A percentile compares a stretch with the other conserved stretches of the same genome.
Conservation (phyloP, 2,888 invertebrate genomes). For the Erannis defoliaria region DNA sequence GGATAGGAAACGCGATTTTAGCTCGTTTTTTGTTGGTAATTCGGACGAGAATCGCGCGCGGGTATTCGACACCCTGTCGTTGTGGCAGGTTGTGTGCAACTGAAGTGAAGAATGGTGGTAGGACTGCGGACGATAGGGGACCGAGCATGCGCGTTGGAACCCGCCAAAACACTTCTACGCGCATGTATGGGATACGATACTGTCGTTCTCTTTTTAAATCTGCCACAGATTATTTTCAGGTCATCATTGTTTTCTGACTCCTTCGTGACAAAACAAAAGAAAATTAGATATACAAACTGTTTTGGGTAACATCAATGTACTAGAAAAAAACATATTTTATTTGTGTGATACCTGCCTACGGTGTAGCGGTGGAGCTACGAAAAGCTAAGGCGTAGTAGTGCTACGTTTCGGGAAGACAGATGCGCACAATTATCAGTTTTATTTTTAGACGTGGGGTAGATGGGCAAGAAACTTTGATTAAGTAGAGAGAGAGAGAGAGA, state of each 20-base stretch:
- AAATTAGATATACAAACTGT: not conserved
- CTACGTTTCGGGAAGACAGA: slow-evolving; percentile 36
- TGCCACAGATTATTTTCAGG: slow-evolving; percentile 60
- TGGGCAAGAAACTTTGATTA: no score
- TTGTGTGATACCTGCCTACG: slow-evolving; percentile 15
- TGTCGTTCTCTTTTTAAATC: slow-evolving; percentile 66
- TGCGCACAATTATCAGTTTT: slow-evolving; percentile 26
- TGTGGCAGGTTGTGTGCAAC: slow-evolving; percentile 73
- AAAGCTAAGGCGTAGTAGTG: slow-evolving; percentile 60
- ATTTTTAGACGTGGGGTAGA: slow-evolving; percentile 38
- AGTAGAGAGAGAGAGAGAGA: no score
- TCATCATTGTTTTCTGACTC: slow-evolving; percentile 23
- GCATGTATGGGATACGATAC: slow-evolving; percentile 71
- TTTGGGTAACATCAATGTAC: not conserved
- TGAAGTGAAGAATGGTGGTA: slow-evolving; percentile 85
- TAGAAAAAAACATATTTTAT: not conserved
- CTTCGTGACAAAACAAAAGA: slow-evolving; percentile 3
- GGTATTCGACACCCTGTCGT: slow-evolving; percentile 54
- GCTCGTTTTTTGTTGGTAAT: slow-evolving; percentile 71
- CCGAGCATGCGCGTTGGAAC: slow-evolving; percentile 75
- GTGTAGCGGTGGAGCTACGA: slow-evolving; percentile 53
- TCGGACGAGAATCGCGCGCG: slow-evolving; percentile 61
- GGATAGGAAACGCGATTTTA: slow-evolving; percentile 55
- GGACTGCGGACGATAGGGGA: slow-evolving; percentile 79
- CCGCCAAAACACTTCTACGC: slow-evolving; percentile 85